Conservation (phyloP, 2,113 vertebrate genomes). For the Rhodinocichla rosea region DNA sequence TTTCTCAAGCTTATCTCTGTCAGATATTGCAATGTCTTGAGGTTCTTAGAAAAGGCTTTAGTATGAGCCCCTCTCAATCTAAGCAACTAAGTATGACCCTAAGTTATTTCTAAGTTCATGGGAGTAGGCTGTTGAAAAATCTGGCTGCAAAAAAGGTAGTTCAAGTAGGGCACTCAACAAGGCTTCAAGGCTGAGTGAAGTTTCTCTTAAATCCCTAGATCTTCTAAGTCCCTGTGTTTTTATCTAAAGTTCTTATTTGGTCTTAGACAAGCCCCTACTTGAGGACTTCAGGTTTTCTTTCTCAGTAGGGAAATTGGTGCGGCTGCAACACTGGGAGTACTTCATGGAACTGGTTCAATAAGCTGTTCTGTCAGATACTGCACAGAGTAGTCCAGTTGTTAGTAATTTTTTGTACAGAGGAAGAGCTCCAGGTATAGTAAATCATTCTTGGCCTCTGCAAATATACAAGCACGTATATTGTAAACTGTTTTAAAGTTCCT, state of each 20-base stretch:
- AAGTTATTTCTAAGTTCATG: background rate
- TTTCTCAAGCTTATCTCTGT: background rate
- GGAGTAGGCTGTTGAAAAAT: background rate
- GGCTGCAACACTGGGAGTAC: background rate
- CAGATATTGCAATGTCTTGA: background rate
- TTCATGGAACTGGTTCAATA: background rate
- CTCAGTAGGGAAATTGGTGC: background rate
- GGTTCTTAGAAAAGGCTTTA: background rate
- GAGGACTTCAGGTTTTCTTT: background rate
- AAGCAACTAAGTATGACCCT: background rate
- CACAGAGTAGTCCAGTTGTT: constrained; percentile 10
- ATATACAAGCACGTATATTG: constrained; percentile 20
- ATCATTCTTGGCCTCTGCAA: constrained; percentile 42
- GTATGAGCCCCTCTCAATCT: background rate
- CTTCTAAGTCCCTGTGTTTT: background rate
- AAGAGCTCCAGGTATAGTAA: constrained; percentile 38
- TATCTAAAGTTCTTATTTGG: background rate
- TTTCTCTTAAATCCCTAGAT: background rate
- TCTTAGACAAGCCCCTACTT: background rate
- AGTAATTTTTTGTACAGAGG: background rate
- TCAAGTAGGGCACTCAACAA: background rate
- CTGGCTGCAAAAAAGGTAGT: background rate
- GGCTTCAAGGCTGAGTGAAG: background rate
- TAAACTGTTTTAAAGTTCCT: constrained; percentile 56
- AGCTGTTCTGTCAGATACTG: constrained; percentile 44